Conservation (phyloP, 2,888 invertebrate genomes). For the Perithous albicinctus region DNA sequence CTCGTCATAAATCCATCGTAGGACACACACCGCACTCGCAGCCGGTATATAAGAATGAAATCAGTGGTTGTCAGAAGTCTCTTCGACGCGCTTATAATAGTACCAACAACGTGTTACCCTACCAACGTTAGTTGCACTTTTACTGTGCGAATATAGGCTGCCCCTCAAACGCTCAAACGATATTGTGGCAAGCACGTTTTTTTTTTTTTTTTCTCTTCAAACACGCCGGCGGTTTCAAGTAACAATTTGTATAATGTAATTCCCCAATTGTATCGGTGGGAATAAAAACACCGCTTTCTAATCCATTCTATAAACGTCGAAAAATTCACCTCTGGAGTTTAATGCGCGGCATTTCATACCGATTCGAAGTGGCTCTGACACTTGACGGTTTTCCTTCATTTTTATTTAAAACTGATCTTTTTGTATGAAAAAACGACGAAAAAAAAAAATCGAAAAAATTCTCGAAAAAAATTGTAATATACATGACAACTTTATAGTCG, state of each 20-base stretch:
- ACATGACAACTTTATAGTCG: too few relatives aligned
- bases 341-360: too few relatives aligned
- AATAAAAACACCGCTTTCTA: neutral
- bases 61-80: constrained; percentile 76
- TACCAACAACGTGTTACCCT: constrained; percentile 39
- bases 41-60: constrained; percentile 78
- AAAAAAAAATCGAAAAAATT: too few relatives aligned
- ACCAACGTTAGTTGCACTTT: constrained; percentile 11
- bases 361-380: too few relatives aligned
- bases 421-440: too few relatives aligned
- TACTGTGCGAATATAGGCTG: constrained; percentile 21
- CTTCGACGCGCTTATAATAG: constrained; percentile 55
- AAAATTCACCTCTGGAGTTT: too few relatives aligned
- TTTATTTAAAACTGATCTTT: too few relatives aligned
- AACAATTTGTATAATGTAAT: constrained; percentile 15
- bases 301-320: neutral
- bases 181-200: constrained; percentile 5
- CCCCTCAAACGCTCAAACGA: constrained; percentile 2
- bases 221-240: neutral
- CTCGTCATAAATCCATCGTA: constrained; percentile 78
- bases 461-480: too few relatives aligned
- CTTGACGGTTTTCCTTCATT: too few relatives aligned
- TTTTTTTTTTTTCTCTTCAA: constrained; percentile 3
- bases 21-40: constrained; percentile 68
- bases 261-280: neutral